phyloP scores from a whole-genome alignment of 2,797 vertebrate species.

The Centropyge bicolor region DNA sequence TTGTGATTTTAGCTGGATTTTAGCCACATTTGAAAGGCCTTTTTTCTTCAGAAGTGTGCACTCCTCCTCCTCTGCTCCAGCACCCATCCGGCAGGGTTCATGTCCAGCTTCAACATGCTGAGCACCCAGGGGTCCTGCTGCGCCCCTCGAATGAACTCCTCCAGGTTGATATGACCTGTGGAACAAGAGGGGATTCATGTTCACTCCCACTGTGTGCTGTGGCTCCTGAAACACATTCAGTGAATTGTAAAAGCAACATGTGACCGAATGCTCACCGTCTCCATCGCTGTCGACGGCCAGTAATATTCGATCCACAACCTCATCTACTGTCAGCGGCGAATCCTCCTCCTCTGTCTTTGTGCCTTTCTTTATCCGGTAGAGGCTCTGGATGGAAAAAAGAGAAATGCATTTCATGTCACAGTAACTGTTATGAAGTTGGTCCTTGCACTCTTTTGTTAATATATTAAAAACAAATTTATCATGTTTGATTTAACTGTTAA shows the following conservation, averaged over 20 bases:
- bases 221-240: background rate
- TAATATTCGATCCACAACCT: constrained; percentile 81
- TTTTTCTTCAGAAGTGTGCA: constrained; percentile 77
- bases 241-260: background rate
- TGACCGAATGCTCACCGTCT: constrained; percentile 73
- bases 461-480: too few species aligned
- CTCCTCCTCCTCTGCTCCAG: constrained; percentile 82
- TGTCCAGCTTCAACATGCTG: constrained; percentile 84
- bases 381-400: constrained; percentile 66
- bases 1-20: background rate
- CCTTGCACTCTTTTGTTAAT: background rate
- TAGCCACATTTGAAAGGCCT: constrained; percentile 18
- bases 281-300: constrained; percentile 76
- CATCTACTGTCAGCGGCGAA: constrained; percentile 64
- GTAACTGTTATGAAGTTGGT: background rate
- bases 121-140: constrained; percentile 84
- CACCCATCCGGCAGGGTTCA: constrained; percentile 83
- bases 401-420: background rate
- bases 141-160: constrained; percentile 83
- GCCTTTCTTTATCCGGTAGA: constrained; percentile 76
- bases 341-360: constrained; percentile 49
- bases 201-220: fast-evolving
- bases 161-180: constrained; percentile 78
- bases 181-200: background rate
- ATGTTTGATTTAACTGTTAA: too few species aligned